A percentile compares a stretch with the other conserved stretches of the same genome.
Conservation (phyloP, 1,140 invertebrate genomes). For the Brachionus manjavacas region DNA sequence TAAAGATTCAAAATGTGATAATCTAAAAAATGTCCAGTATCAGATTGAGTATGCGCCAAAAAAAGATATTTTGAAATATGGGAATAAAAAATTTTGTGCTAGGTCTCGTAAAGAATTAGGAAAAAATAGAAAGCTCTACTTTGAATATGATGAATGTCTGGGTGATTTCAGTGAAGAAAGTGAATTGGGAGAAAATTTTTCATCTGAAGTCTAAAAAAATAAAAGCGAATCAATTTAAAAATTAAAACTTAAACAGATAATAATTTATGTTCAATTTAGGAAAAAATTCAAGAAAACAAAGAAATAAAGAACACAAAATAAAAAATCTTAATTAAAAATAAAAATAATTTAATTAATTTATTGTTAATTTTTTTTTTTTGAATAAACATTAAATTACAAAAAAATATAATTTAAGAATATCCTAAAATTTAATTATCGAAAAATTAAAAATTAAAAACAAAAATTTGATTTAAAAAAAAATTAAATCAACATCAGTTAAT, state of each 20-base stretch:
- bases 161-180: not conserved
- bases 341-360: not conserved
- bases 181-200: not conserved
- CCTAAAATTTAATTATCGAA: not conserved
- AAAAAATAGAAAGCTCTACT: not conserved
- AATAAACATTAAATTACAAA: not conserved
- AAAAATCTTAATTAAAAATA: not conserved
- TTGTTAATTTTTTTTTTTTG: not conserved
- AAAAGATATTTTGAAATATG: slow-evolving; percentile 15
- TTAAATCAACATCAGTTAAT: not conserved
- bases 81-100: not conserved
- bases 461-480: too few species aligned
- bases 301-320: not conserved
- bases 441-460: too few species aligned
- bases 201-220: not conserved
- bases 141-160: not conserved
- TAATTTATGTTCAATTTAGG: not conserved
- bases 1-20: not conserved
- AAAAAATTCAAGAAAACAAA: not conserved
- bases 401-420: not conserved
- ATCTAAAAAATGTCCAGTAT: not conserved
- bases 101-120: too few species aligned
- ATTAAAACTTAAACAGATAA: not conserved
- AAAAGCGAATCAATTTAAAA: not conserved
- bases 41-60: slow-evolving; percentile 11